Evolutionary conservation across 2,797 vertebrate species (phyloP).

Genomic region (Cynopterus sphinx): DNA sequence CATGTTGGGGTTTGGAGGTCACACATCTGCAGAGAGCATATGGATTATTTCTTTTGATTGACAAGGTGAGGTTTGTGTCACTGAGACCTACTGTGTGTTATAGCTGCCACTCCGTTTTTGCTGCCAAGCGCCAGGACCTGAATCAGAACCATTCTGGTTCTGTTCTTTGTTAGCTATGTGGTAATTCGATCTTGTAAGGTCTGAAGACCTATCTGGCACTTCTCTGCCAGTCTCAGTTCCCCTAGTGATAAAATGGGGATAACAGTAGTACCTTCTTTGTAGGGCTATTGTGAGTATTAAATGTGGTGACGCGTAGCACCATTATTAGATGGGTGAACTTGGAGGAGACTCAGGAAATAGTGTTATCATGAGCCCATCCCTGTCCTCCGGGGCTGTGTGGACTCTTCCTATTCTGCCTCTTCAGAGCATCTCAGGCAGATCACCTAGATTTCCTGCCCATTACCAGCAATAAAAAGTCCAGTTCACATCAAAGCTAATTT

Average conservation of each 20-base stretch:
- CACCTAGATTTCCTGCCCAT: not conserved
- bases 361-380: not conserved
- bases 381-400: not conserved
- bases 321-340: not conserved
- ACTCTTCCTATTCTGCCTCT: not conserved
- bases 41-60: not conserved
- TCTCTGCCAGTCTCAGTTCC: not conserved
- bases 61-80: not conserved
- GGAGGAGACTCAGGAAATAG: not conserved
- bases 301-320: not conserved
- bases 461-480: not conserved
- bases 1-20: not conserved
- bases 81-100: not conserved
- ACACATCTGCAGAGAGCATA: not conserved
- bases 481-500: not conserved
- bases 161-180: not conserved
- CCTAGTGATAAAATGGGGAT: not conserved
- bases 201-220: not conserved
- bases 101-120: not conserved
- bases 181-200: not conserved
- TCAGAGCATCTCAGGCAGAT: not conserved
- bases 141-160: not conserved
- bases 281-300: not conserved
- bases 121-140: not conserved
- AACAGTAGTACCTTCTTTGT: accelerated